Evolutionary conservation across 2,888 invertebrate genomes (phyloP).

Genomic region (Apoderus coryli): DNA sequence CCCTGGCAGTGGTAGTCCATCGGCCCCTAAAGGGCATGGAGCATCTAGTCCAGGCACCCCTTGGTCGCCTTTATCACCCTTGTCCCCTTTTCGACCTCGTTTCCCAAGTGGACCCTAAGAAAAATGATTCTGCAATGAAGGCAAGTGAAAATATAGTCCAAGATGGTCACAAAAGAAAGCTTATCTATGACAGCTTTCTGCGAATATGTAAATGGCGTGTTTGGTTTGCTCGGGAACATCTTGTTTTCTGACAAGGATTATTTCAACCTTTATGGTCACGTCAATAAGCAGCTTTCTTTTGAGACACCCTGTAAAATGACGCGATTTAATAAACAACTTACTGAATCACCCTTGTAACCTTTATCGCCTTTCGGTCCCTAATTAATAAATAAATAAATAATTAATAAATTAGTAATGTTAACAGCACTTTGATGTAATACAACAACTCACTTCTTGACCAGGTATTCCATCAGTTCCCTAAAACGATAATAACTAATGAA

Average conservation of each 20-base stretch:
- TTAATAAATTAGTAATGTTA: conserved; percentile 5
- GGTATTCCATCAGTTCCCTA: conserved; percentile 92
- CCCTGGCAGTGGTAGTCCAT: conserved; percentile 90
- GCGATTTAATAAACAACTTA: too few species aligned
- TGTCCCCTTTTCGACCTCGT: conserved; percentile 82
- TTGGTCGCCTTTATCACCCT: conserved; percentile 87
- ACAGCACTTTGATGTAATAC: neutral
- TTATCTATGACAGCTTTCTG: too few species aligned
- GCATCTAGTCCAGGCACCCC: conserved; percentile 96
- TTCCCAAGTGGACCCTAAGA: conserved; percentile 74
- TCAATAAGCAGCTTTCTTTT: too few species aligned
- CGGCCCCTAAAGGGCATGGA: conserved; percentile 93
- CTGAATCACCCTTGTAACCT: conserved; percentile 71
- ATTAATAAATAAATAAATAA: conserved; percentile 23
- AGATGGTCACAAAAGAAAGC: too few species aligned
- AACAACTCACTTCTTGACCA: conserved; percentile 58
- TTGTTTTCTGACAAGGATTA: too few species aligned
- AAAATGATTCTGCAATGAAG: too few species aligned
- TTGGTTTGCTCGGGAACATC: too few species aligned
- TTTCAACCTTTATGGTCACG: too few species aligned
- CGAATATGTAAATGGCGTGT: too few species aligned
- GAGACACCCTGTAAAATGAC: too few species aligned
- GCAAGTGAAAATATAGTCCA: too few species aligned
- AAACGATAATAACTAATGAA: conserved; percentile 32
- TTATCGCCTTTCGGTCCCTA: conserved; percentile 84